phyloP scores from a whole-genome alignment of 2,888 invertebrate species.

The Griposia aprilina region DNA sequence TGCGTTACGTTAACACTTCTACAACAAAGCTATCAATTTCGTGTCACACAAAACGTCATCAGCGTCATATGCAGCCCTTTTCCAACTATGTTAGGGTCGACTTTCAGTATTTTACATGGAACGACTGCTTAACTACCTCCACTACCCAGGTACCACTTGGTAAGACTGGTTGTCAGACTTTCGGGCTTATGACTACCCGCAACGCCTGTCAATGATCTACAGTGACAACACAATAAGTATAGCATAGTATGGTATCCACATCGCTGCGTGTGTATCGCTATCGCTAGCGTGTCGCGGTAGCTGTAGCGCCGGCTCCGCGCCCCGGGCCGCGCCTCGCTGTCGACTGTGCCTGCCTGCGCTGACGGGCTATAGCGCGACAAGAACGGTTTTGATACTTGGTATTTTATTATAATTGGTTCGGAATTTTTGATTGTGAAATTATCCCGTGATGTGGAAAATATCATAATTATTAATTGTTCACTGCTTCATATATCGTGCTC shows the following conservation, averaged over 20 bases:
- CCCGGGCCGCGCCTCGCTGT: constrained; percentile 79
- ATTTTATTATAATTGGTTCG: background rate
- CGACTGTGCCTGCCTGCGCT: constrained; percentile 74
- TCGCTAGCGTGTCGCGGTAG: constrained; percentile 57
- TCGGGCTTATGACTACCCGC: background rate
- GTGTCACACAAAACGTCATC: background rate
- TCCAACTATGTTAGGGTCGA: background rate
- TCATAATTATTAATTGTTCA: background rate
- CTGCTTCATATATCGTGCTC: background rate
- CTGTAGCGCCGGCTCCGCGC: constrained; percentile 63
- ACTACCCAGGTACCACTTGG: background rate
- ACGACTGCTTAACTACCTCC: background rate
- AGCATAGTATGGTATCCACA: background rate
- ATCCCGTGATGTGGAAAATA: background rate
- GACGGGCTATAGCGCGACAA: constrained; percentile 73
- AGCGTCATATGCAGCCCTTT: background rate
- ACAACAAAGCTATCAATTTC: background rate
- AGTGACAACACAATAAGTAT: background rate
- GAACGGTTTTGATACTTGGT: constrained; percentile 74
- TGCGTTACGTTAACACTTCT: background rate
- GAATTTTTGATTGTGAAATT: background rate
- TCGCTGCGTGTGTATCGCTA: constrained; percentile 34
- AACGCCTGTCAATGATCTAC: background rate
- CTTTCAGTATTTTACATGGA: background rate
- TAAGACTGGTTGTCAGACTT: background rate